Conservation (phyloP, 2,797 vertebrate genomes). For the Peromyscus aztecus region DNA sequence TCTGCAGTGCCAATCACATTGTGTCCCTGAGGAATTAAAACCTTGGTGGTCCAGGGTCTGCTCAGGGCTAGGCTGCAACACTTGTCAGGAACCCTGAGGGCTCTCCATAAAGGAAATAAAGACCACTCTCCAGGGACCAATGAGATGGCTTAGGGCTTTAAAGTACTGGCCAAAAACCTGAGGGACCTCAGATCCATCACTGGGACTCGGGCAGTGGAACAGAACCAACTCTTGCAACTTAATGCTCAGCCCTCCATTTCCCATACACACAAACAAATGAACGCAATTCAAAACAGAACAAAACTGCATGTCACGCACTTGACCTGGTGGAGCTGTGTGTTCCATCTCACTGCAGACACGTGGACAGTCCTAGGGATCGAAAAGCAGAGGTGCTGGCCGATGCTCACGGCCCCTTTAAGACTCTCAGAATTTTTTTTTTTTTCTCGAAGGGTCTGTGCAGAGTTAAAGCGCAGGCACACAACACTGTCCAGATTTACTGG, state of each 20-base stretch:
- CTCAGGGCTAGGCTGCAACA: not conserved
- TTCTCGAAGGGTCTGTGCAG: not conserved
- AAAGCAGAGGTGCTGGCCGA: not conserved
- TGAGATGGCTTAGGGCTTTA: not conserved
- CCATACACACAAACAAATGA: not conserved
- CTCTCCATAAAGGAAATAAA: conserved; percentile 10
- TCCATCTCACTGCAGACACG: not conserved
- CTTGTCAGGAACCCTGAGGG: not conserved
- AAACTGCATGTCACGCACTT: not conserved
- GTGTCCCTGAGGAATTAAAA: not conserved
- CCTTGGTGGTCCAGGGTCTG: not conserved
- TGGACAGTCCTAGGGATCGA: not conserved
- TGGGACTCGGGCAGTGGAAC: not conserved
- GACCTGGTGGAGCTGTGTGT: not conserved
- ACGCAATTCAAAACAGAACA: not conserved
- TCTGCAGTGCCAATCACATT: not conserved
- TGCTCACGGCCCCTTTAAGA: conserved; percentile 39
- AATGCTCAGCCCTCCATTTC: not conserved
- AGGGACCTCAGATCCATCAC: not conserved
- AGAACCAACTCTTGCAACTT: not conserved
- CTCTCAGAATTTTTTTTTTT: conserved; percentile 20
- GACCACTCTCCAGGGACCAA: not conserved
- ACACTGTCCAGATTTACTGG: conserved; percentile 30
- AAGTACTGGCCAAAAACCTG: not conserved
- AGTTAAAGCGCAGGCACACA: conserved; percentile 57